These are phyloP conservation scores for Solenopsis invicta DNA, from an alignment of 1,140 invertebrate genomes.

Conservation along the genomic window DNA sequence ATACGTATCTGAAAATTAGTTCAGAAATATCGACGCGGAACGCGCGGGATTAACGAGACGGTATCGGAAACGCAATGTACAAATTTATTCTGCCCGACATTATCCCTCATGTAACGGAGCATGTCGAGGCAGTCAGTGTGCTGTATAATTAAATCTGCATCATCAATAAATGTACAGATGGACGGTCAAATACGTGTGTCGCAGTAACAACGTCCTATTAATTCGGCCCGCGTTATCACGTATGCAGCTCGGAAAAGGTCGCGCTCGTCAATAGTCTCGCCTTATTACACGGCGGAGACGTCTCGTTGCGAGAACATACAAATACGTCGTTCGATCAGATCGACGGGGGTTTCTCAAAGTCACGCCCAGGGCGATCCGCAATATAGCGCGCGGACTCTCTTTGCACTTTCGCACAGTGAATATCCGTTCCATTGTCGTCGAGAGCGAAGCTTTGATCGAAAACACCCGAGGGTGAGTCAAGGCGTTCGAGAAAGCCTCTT, in stretches of 20 bases:
- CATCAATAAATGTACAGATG: constrained; percentile 58
- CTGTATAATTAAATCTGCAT: constrained; percentile 66
- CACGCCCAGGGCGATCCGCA: constrained; percentile 53
- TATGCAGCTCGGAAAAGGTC: constrained; percentile 11
- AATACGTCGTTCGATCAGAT: constrained; percentile 32
- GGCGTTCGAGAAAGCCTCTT: constrained; percentile 53
- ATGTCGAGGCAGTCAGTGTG: constrained; percentile 55
- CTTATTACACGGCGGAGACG: constrained; percentile 49
- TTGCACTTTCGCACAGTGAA: constrained; percentile 68
- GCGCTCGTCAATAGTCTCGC: constrained; percentile 27
- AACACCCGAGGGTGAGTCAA: constrained; percentile 60
- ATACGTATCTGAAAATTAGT: constrained; percentile 33
- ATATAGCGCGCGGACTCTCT: constrained; percentile 61
- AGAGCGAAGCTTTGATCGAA: constrained; percentile 69
- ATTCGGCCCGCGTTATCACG: constrained; percentile 6
- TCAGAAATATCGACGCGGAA: constrained; percentile 30
- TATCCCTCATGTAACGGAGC: constrained; percentile 58
- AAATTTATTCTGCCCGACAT: constrained; percentile 56
- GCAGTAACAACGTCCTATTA: constrained; percentile 18
- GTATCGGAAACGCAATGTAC: constrained; percentile 16
- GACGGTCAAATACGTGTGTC: constrained; percentile 34
- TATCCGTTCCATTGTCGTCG: constrained; percentile 68
- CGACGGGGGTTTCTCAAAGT: constrained; percentile 49
- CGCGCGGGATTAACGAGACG: constrained; percentile 46
- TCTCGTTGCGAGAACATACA: constrained; percentile 26